These are phyloP conservation scores for Pyrgus malvae DNA, from an alignment of 2,888 invertebrate species.

Conservation along the genomic window DNA sequence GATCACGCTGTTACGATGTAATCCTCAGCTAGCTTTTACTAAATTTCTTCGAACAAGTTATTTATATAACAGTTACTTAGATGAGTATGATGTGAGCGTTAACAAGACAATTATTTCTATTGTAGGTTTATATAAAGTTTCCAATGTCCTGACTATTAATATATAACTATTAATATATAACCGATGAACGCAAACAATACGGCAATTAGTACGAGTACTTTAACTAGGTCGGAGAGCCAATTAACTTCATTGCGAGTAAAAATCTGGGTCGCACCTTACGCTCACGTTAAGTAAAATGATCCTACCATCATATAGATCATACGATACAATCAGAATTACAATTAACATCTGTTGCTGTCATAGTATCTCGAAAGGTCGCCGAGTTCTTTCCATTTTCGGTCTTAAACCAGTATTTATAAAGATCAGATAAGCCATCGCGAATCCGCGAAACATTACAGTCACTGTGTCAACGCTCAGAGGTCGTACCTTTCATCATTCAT, in stretches of 20 bases:
- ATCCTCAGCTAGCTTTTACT: no score
- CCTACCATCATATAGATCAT: neutral
- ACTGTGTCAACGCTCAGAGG: neutral
- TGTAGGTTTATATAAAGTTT: no score
- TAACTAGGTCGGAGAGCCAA: slow-evolving; percentile 3
- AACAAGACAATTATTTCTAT: no score
- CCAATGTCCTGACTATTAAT: no score
- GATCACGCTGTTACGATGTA: no score
- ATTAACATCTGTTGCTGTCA: neutral
- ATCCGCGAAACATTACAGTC: neutral
- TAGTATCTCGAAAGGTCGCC: neutral
- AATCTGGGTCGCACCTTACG: neutral
- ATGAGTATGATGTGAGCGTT: no score
- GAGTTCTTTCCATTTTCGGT: neutral
- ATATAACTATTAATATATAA: neutral
- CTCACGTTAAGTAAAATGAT: neutral
- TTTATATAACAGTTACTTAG: no score
- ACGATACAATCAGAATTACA: neutral
- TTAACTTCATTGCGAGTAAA: slow-evolving; percentile 6
- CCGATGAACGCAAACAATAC: neutral
- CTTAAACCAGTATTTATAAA: neutral
- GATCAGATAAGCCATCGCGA: neutral
- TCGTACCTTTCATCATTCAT: neutral
- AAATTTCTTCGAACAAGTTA: no score
- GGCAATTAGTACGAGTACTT: neutral